These are phyloP conservation scores for Apis cerana DNA, from an alignment of 1,140 invertebrate species.

Conservation along the genomic window DNA sequence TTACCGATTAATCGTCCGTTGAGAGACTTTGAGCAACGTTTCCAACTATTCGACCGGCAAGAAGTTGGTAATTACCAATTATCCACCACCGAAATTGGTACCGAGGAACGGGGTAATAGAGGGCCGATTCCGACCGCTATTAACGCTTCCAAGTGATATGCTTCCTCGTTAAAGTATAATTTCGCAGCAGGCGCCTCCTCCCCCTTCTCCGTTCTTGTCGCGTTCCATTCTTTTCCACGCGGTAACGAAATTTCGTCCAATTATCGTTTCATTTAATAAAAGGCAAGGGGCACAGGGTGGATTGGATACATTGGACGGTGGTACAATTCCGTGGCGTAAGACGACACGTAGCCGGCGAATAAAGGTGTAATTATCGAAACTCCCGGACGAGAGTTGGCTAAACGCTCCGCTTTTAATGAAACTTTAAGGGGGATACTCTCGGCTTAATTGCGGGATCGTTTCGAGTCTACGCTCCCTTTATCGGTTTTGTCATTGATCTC, in stretches of 20 bases:
- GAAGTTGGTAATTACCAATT: constrained; percentile 66
- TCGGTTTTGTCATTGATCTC: constrained; percentile 25
- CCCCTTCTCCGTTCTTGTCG: too few species aligned
- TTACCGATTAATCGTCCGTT: constrained; percentile 60
- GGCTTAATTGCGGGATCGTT: constrained; percentile 21
- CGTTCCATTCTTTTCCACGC: not conserved
- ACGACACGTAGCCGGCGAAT: not conserved
- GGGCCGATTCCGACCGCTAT: constrained; percentile 46
- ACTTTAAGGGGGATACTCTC: constrained; percentile 27
- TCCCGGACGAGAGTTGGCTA: constrained; percentile 24
- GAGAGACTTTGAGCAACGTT: constrained; percentile 60
- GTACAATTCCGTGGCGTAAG: constrained; percentile 18
- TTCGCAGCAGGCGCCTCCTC: not conserved
- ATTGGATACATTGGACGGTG: not conserved
- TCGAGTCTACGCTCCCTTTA: not conserved
- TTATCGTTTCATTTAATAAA: constrained; percentile 47
- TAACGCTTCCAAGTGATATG: constrained; percentile 17
- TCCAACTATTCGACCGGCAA: constrained; percentile 42
- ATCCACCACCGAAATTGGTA: constrained; percentile 54
- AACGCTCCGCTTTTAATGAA: constrained; percentile 31
- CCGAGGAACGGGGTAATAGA: constrained; percentile 35
- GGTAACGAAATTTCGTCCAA: constrained; percentile 37
- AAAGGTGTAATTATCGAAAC: constrained; percentile 44
- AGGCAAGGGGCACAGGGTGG: not conserved
- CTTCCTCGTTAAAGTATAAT: constrained; percentile 50